Evolutionary conservation across 1,140 invertebrate genomes (phyloP), one percentile per base, ranked within the genome.

Genomic region (Paracyclopina nana): DNA sequence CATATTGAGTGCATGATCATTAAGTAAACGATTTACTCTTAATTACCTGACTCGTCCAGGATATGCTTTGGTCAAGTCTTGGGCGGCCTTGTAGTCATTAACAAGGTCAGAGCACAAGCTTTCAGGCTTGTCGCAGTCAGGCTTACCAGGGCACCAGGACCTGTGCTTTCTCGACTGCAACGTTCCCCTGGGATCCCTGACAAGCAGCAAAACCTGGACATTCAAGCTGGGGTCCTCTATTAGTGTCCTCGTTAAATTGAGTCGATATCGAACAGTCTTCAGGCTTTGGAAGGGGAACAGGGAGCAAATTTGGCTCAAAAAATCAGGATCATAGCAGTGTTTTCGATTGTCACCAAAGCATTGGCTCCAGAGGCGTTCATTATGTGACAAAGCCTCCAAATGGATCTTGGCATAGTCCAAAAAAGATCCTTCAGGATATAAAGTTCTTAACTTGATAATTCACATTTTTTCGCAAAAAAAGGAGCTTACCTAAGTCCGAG

Each of bases 231-330:
- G 14, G 8, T 50, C 76, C 52, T 75, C 65, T 22, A 88, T 65
- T 30, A 88, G 64, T 45, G 72, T 66, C 57, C 79, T 75, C 25
- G 79, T 74, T 4, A 80, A 70, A 27, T 70, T 69, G 55, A 86
- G 68, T 55, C 81, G 69, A 46, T 86, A 62, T 45, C 82, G 66
- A 1, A 86, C 82, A 44, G 82, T 71, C 65, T 87, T 88, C 78
- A 85, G 79, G 45, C 77, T 80, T 59, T 86, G 82, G 61, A 85
- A 81, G 22, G 83, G 83, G 62, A 85, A 86, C 48, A 84, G 65
- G 58, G 71, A 73, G 66, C 83, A 88, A 64, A 84, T 79, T 51
- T 70, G 72, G 50, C 73, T 72, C 27, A 82, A 72, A 62, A 85
- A 85, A 43, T 73, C 18, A 11, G 76, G 67, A 60, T 79, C 72